phyloP scores from a whole-genome alignment of 2,797 vertebrate genomes.

The Benthosema pterotum region DNA sequence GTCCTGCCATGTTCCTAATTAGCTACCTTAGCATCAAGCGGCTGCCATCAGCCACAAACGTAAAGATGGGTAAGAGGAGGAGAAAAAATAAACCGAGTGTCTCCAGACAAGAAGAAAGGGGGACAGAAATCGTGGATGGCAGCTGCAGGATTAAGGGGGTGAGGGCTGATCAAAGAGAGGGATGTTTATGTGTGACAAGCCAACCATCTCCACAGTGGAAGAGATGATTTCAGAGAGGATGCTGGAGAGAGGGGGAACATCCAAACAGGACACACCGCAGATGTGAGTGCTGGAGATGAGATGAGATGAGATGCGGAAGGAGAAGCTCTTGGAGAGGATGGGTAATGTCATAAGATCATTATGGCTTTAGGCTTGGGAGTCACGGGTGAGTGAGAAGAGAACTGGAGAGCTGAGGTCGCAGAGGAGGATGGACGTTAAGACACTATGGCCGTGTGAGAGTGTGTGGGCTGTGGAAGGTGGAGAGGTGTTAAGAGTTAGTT shows the following conservation, averaged over 20 bases:
- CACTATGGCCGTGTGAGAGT: slow-evolving; percentile 35
- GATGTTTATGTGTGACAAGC: slow-evolving; percentile 63
- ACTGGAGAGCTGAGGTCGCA: background rate
- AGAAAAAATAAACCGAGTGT: slow-evolving; percentile 2
- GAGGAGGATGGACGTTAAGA: slow-evolving; percentile 9
- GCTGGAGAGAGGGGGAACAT: slow-evolving; percentile 17
- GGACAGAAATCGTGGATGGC: slow-evolving; percentile 61
- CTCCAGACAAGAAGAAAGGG: slow-evolving; percentile 31
- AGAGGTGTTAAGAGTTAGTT: slow-evolving; percentile 19
- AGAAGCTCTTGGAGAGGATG: slow-evolving; percentile 25
- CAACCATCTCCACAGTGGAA: slow-evolving; percentile 57
- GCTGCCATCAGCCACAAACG: slow-evolving; percentile 58
- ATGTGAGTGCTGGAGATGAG: slow-evolving; percentile 30
- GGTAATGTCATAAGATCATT: slow-evolving; percentile 70
- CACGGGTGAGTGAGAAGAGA: slow-evolving; percentile 7
- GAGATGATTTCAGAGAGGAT: slow-evolving; percentile 59
- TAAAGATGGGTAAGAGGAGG: slow-evolving; percentile 39
- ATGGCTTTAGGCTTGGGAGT: slow-evolving; percentile 50
- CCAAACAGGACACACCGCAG: slow-evolving; percentile 46
- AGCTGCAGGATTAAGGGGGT: slow-evolving; percentile 43
- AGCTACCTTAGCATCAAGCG: slow-evolving; percentile 55
- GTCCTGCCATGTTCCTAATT: slow-evolving; percentile 74
- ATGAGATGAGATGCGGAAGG: slow-evolving; percentile 45
- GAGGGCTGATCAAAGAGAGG: slow-evolving; percentile 62
- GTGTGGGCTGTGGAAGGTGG: background rate